Evolutionary conservation across 2,797 vertebrate species (phyloP).

Genomic region (Antennarius maculatus): DNA sequence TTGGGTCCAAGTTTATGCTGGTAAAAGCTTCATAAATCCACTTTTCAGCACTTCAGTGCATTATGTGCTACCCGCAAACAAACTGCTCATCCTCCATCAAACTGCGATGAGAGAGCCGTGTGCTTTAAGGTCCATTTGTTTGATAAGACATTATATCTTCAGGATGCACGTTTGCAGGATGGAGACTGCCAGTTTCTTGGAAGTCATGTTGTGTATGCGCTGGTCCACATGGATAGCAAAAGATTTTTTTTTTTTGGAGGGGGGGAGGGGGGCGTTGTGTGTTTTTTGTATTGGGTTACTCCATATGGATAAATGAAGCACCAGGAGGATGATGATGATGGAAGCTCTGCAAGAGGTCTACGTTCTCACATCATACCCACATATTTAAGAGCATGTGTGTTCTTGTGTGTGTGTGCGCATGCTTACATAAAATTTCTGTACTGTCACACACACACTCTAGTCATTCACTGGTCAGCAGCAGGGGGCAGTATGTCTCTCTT

Average conservation of each 20-base stretch:
- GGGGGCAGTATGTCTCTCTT: slow-evolving; percentile 88
- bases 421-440: slow-evolving; percentile 34
- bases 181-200: slow-evolving; percentile 1
- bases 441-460: slow-evolving; percentile 7
- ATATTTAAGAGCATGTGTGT: slow-evolving; percentile 1
- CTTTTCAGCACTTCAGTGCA: slow-evolving; percentile 65
- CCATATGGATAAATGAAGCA: slow-evolving; percentile 27
- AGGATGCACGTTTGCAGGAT: slow-evolving; percentile 19
- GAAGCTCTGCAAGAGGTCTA: slow-evolving; percentile 33
- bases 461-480: slow-evolving; percentile 70
- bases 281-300: slow-evolving; percentile 2
- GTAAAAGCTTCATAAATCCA: slow-evolving; percentile 46
- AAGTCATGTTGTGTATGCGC: slow-evolving; percentile 18
- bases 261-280: not conserved
- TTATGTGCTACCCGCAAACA: slow-evolving; percentile 31
- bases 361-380: slow-evolving; percentile 22
- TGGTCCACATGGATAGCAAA: slow-evolving; percentile 38
- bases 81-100: slow-evolving; percentile 22
- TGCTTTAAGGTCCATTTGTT: slow-evolving; percentile 30
- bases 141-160: slow-evolving; percentile 26
- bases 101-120: slow-evolving; percentile 15
- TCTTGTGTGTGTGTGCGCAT: slow-evolving; percentile 20
- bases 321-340: slow-evolving; percentile 22
- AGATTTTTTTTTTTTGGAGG: not conserved
- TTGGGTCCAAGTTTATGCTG: slow-evolving; percentile 44